Evolutionary conservation across 2,113 vertebrate species (phyloP), one percentile per base, ranked within the genome.

Genomic region (Alligator sinensis): DNA sequence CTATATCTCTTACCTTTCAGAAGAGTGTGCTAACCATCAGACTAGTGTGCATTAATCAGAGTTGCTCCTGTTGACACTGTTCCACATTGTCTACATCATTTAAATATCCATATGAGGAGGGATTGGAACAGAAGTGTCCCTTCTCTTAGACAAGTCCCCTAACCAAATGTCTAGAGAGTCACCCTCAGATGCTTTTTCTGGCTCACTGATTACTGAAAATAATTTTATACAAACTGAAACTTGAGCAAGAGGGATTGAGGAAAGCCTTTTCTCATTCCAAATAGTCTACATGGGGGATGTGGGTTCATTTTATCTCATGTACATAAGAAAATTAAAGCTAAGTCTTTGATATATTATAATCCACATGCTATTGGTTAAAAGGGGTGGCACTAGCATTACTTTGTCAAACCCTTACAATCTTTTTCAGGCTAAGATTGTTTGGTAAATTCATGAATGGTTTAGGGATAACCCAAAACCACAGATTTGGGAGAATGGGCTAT

Each of bases 291-390:
- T 63, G 47, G 47, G 47, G 47, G 47, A 9, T 47, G 47, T 47
- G 8, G 47, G 47, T 47, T 47, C 47, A 47, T 47, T 47, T 47
- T 47, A 47, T 47, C 47, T 47, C 47, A 3, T 47, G 47, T 47
- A 47, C 47, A 47, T 47, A 47, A 47, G 47, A 47, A 47, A 47
- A 47, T 47, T 47, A 47, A 47, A 47, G 38, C 38, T 8, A 38
- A 38, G 47, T 47, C 47, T 47, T 7, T 47, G 47, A 47, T 47
- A 47, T 47, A 47, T 47, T 47, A 47, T 47, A 47, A 47, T 47
- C 59, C 8, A 0, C 38, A 85, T 11, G 0, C 11, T 76, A 4
- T 6, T 28, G 75, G 16, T 47, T 47, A 7, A 34, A n/a, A 74
- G 10, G 12, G 10, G 5, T 38, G 19, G 18, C 87, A 38, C 11